These are phyloP conservation scores for Microtus montanus DNA, from an alignment of 2,113 vertebrate genomes.

Conservation along the genomic window DNA sequence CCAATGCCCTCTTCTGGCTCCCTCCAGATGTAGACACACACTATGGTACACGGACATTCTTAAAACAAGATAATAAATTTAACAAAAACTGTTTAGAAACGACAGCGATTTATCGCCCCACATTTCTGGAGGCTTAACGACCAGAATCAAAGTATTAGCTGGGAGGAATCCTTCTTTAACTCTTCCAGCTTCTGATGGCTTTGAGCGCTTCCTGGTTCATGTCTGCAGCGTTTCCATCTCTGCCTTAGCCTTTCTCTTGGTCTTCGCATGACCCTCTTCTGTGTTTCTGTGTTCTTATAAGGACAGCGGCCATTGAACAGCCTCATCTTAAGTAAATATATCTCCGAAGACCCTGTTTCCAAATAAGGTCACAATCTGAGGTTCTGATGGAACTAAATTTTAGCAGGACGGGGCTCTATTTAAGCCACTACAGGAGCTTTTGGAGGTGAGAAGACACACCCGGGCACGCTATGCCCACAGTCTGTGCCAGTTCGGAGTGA, in stretches of 20 bases:
- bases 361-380: constrained; percentile 4
- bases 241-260: not conserved
- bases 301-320: not conserved
- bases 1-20: not conserved
- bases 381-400: not conserved
- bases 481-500: not conserved
- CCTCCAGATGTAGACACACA: not conserved
- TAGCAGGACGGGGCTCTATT: not conserved
- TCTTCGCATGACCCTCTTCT: not conserved
- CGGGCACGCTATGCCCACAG: not conserved
- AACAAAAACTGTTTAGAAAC: not conserved
- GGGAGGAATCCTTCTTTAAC: not conserved
- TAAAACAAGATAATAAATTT: not conserved
- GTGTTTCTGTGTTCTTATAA: not conserved
- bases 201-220: not conserved
- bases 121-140: not conserved
- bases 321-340: constrained; percentile 9
- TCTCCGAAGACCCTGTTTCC: not conserved
- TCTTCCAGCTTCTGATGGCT: not conserved
- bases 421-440: not conserved
- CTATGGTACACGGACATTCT: not conserved
- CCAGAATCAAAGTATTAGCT: not conserved
- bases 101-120: not conserved
- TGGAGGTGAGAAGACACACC: not conserved
- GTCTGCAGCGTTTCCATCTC: not conserved